Conservation (phyloP, 2,113 vertebrate genomes). For the Platichthys flesus region DNA sequence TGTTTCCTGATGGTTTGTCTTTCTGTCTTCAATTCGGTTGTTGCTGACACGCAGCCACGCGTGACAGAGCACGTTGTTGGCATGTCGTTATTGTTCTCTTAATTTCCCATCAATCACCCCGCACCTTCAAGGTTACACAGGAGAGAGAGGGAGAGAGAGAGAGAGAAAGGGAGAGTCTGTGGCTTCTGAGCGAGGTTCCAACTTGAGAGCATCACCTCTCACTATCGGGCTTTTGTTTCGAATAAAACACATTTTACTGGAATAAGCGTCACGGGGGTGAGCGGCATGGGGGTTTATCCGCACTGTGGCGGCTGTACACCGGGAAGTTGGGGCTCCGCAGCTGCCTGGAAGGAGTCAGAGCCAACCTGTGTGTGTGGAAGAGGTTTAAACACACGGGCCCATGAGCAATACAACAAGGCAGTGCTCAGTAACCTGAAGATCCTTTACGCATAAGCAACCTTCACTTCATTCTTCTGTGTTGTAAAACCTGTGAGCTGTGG, state of each 20-base stretch:
- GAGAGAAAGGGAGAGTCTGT: background rate
- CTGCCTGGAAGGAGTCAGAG: background rate
- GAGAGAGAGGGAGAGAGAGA: background rate
- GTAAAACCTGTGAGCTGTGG: slow-evolving; percentile 26
- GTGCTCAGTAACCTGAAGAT: slow-evolving; percentile 2
- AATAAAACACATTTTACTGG: background rate
- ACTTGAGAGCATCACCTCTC: slow-evolving; percentile 9
- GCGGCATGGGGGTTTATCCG: background rate
- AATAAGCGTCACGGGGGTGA: no score
- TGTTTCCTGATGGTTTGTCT: slow-evolving; percentile 3
- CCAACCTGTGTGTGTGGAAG: slow-evolving; percentile 2
- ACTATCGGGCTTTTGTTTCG: no score
- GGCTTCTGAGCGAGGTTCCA: slow-evolving; percentile 42
- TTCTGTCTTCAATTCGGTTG: background rate
- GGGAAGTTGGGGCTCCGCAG: slow-evolving; percentile 49
- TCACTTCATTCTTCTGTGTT: background rate
- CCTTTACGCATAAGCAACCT: slow-evolving; percentile 27
- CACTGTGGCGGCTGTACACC: background rate
- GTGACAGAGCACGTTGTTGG: slow-evolving; percentile 42
- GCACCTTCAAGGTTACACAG: slow-evolving; percentile 61
- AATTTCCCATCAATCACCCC: slow-evolving; percentile 55
- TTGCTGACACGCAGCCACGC: slow-evolving; percentile 4
- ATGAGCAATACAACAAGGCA: slow-evolving; percentile 38
- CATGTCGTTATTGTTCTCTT: slow-evolving; percentile 32
- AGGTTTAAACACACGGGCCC: slow-evolving; percentile 31